These are phyloP conservation scores for Azorinus chamasolen DNA, from an alignment of 2,888 invertebrate genomes.

Conservation along the genomic window DNA sequence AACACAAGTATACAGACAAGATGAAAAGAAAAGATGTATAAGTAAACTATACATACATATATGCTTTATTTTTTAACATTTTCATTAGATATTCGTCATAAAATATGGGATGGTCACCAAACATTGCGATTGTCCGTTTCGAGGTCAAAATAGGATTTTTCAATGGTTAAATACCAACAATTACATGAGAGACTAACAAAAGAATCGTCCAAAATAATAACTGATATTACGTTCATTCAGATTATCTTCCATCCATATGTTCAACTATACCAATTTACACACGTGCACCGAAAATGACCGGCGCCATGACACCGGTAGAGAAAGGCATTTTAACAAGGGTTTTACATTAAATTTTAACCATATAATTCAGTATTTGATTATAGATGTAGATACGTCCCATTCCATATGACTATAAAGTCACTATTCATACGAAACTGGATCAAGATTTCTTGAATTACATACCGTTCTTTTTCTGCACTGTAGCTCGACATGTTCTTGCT, in stretches of 20 bases:
- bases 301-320: slow-evolving; percentile 74
- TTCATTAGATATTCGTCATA: too few species aligned
- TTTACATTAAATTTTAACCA: too few species aligned
- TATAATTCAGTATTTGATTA: not conserved
- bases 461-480: slow-evolving; percentile 70
- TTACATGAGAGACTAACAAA: not conserved
- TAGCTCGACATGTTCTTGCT: slow-evolving; percentile 83
- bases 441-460: slow-evolving; percentile 41
- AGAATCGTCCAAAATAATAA: not conserved
- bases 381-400: not conserved
- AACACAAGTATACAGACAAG: too few species aligned
- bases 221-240: not conserved
- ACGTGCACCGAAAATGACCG: slow-evolving; percentile 66
- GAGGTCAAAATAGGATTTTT: too few species aligned
- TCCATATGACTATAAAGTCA: not conserved
- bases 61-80: too few species aligned
- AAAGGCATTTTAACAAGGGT: not conserved
- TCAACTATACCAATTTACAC: slow-evolving; percentile 52
- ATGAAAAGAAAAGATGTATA: too few species aligned
- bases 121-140: not conserved
- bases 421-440: not conserved
- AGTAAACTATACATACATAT: too few species aligned
- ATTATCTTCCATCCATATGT: not conserved
- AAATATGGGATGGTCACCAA: not conserved
- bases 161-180: not conserved